phyloP scores from a whole-genome alignment of 2,797 vertebrate species.

The Lithobates pipiens region DNA sequence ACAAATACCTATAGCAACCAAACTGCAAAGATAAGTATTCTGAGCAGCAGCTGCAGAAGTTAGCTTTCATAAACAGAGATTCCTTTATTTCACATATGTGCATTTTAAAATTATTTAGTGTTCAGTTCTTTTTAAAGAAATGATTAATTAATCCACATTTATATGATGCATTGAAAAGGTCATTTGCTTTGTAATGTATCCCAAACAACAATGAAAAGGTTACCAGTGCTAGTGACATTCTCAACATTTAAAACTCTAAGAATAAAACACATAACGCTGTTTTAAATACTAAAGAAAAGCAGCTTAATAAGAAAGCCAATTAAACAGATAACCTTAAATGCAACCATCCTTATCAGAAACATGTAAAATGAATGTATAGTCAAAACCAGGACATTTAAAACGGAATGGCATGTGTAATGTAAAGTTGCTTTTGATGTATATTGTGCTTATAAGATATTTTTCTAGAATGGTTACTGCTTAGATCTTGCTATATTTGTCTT shows the following conservation, averaged over 20 bases:
- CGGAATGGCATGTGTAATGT: not conserved
- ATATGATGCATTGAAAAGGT: not conserved
- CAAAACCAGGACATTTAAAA: not conserved
- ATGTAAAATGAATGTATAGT: not conserved
- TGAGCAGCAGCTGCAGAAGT: not conserved
- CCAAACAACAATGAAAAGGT: conserved; percentile 15
- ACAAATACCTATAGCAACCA: not conserved
- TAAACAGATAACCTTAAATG: conserved; percentile 6
- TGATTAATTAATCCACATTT: conserved; percentile 6
- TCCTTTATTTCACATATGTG: not conserved
- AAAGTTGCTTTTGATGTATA: not conserved
- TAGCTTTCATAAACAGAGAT: not conserved
- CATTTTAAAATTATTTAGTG: not conserved
- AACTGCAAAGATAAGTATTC: not conserved
- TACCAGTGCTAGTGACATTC: conserved; percentile 1
- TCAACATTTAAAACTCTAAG: not conserved
- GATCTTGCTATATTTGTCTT: too few species aligned
- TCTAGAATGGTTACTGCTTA: too few species aligned
- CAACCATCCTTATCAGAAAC: not conserved
- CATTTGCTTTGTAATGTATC: conserved; percentile 5
- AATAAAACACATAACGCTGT: not conserved
- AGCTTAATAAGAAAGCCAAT: not conserved
- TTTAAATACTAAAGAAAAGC: conserved; percentile 2
- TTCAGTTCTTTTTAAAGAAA: not conserved
- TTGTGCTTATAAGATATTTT: too few species aligned